These are phyloP conservation scores for Drosophila pegasa DNA, from an alignment of 2,888 invertebrate species.

Conservation along the genomic window DNA sequence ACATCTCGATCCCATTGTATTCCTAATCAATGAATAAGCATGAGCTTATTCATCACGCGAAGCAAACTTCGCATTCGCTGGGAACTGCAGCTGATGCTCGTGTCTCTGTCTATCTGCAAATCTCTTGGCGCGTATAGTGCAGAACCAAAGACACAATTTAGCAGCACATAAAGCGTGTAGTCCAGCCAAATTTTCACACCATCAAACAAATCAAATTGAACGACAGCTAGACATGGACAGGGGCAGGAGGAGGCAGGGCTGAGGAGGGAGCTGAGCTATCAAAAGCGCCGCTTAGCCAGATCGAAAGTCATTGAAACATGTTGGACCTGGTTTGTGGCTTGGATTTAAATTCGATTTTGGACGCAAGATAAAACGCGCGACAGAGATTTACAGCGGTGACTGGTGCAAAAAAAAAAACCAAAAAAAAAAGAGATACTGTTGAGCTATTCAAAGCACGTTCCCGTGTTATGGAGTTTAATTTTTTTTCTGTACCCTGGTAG, in stretches of 20 bases:
- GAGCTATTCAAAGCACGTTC: conserved; percentile 76
- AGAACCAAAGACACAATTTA: conserved; percentile 35
- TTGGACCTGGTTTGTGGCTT: conserved; percentile 56
- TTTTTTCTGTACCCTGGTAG: conserved; percentile 2
- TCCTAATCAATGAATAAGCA: not conserved
- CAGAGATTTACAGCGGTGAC: conserved; percentile 58
- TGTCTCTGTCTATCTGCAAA: not conserved
- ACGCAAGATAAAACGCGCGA: conserved; percentile 68
- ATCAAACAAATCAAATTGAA: conserved; percentile 58
- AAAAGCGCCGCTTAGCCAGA: conserved; percentile 59
- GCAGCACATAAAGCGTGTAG: conserved; percentile 45
- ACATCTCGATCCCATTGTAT: not conserved
- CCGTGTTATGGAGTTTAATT: conserved; percentile 50
- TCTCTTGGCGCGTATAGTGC: conserved; percentile 15
- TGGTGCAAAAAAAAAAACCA: conserved; percentile 29
- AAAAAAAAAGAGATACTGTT: conserved; percentile 25
- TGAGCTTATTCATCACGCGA: not conserved
- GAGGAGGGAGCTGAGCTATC: conserved; percentile 46
- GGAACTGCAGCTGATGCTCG: not conserved
- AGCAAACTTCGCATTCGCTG: too few species aligned
- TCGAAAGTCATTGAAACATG: conserved; percentile 67
- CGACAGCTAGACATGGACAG: conserved; percentile 30
- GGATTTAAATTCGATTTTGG: conserved; percentile 79
- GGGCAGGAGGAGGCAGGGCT: not conserved
- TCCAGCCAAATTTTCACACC: conserved; percentile 60